Base-by-base conservation (phyloP, 92 coral and sea anemone genomes). In the Phenganax stokvisi region DNA sequence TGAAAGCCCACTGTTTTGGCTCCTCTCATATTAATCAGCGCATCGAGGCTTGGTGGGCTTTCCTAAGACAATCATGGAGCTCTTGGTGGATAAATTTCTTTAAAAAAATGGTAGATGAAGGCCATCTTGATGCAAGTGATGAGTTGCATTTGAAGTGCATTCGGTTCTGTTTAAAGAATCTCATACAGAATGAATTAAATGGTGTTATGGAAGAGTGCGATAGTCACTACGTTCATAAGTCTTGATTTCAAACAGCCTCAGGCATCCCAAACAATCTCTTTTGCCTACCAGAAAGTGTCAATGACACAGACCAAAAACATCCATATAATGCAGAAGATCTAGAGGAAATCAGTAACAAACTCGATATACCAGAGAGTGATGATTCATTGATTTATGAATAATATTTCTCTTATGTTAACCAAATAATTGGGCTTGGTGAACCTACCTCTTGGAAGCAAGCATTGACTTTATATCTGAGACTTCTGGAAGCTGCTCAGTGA, bases 21-120 rank as follows among this genome's bases (percentile, higher is more conserved):
- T 85, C 84, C 13, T 85, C 84, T 37, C 84, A 79, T 52, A 79
- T 37, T 68, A 85, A 85, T 54, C 87, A 85, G 78, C 84, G 87
- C 44, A 84, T 84, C 13, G 87, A 84, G 54, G 87, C 84, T 10
- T 79, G 87, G 84, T 85, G 87, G 84, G 54, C 87, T 29, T 85
- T 25, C 70, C 84, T 85, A 10, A 47, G 80, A 79, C 55, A 68
- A 67, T 77, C 82, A 1, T 77, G 82, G 73, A 53, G 64, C 28
- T 7, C 75, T 8, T 77, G 82, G 82, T 77, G 73, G 82, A 77
- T 77, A 5, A 77, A 77, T 54, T 64, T 64, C 30, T 64, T 64
- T 29, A 64, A 64, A 25, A 29, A 77, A 3, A 25, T 77, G 73
- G 44, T 77, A 10, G 52, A 55, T 47, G 69, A 11, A 12, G 82